Conservation (phyloP, 2,888 invertebrate genomes). For the Dryobotodes eremita region DNA sequence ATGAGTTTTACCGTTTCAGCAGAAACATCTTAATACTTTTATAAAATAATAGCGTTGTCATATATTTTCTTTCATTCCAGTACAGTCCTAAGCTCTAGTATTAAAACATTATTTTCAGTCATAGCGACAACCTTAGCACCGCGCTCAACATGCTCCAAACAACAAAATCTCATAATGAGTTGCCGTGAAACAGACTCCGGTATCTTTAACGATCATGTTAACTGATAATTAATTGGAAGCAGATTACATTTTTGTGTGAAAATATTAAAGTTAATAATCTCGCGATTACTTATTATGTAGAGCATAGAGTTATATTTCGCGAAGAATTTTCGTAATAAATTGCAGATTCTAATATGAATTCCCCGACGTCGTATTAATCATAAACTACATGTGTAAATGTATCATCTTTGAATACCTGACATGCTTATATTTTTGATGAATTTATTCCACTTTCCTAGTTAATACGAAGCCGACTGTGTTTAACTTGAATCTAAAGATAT, state of each 20-base stretch:
- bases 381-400: constrained; percentile 15
- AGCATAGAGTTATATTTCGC: constrained; percentile 29
- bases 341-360: constrained; percentile 39
- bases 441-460: constrained; percentile 44
- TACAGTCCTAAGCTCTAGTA: neutral
- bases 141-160: constrained; percentile 22
- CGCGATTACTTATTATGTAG: constrained; percentile 38
- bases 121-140: constrained; percentile 34
- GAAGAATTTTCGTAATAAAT: constrained; percentile 14
- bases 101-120: neutral
- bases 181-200: constrained; percentile 24
- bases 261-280: constrained; percentile 32
- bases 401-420: constrained; percentile 20
- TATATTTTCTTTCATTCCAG: neutral
- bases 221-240: constrained; percentile 57
- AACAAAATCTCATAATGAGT: constrained; percentile 46
- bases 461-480: constrained; percentile 1
- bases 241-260: constrained; percentile 55
- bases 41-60: neutral
- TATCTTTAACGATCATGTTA: constrained; percentile 49
- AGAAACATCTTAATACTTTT: constrained; percentile 12
- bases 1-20: constrained; percentile 2
- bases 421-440: constrained; percentile 30
- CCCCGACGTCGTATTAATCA: constrained; percentile 35
- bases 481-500: constrained; percentile 20